phyloP scores from a whole-genome alignment of 1,140 invertebrate species.

The Apocrypta bakeri region DNA sequence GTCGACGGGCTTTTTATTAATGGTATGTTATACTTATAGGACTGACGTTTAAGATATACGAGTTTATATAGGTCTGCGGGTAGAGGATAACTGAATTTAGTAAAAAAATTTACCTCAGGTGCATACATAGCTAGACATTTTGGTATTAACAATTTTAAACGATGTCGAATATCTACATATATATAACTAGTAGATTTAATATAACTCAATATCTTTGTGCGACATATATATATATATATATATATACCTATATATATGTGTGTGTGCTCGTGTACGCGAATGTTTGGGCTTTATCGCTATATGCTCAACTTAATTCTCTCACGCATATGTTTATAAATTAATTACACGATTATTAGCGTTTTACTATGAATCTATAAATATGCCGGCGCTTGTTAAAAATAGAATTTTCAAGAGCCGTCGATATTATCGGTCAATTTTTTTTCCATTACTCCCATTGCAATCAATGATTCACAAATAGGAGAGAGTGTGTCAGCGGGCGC shows the following conservation, averaged over 20 bases:
- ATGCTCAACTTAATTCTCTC: neutral
- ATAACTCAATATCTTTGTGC: no score
- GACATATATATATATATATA: no score
- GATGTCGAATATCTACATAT: no score
- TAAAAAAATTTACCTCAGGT: no score
- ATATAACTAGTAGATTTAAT: no score
- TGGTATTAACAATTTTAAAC: no score
- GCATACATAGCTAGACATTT: no score
- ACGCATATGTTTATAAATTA: neutral
- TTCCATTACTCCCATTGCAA: neutral
- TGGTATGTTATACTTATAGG: neutral
- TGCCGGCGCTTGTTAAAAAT: slow-evolving; percentile 30
- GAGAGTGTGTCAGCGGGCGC: neutral
- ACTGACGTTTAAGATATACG: no score
- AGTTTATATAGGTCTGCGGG: no score
- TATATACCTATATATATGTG: no score
- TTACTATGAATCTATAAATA: slow-evolving; percentile 32
- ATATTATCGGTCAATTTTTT: neutral
- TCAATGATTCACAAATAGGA: slow-evolving; percentile 13
- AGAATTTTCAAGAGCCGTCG: neutral
- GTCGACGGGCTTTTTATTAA: neutral
- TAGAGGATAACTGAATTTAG: no score
- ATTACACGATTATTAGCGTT: slow-evolving; percentile 36
- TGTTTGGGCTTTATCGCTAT: neutral
- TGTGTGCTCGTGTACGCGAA: no score